These are phyloP conservation scores for Thunnus thynnus DNA, from an alignment of 2,113 vertebrate species.

Conservation along the genomic window DNA sequence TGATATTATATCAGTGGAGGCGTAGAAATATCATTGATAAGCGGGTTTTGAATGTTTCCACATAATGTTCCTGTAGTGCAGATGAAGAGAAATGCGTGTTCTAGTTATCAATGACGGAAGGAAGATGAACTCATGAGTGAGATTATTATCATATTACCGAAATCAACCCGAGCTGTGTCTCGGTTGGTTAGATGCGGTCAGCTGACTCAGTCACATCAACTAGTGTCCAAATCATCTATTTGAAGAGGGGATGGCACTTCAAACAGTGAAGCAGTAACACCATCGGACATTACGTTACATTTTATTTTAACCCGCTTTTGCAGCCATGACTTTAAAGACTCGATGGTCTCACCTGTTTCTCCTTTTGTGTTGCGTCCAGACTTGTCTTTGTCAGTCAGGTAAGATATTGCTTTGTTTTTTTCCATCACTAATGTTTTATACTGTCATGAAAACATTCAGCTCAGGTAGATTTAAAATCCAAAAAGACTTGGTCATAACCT, in stretches of 20 bases:
- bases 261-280: neutral
- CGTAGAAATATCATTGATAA: too few species aligned
- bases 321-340: conserved; percentile 31
- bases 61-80: too few species aligned
- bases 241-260: neutral
- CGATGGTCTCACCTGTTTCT: conserved; percentile 4
- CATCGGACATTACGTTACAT: neutral
- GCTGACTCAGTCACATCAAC: conserved; percentile 48
- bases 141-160: neutral
- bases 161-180: neutral
- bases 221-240: neutral
- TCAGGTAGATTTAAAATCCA: neutral
- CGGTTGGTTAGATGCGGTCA: neutral
- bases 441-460: neutral
- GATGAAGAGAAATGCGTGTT: too few species aligned
- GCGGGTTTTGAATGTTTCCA: too few species aligned
- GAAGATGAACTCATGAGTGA: neutral
- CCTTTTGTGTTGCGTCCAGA: neutral
- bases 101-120: too few species aligned
- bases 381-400: neutral
- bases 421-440: neutral
- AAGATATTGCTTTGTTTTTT: neutral
- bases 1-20: too few species aligned
- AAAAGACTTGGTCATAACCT: too few species aligned
- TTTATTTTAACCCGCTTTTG: rapidly evolving